Percentiles rank a stretch among this genome's conserved stretches.
Conservation (phyloP, 2,113 vertebrate species). For the Ameiurus melas region DNA sequence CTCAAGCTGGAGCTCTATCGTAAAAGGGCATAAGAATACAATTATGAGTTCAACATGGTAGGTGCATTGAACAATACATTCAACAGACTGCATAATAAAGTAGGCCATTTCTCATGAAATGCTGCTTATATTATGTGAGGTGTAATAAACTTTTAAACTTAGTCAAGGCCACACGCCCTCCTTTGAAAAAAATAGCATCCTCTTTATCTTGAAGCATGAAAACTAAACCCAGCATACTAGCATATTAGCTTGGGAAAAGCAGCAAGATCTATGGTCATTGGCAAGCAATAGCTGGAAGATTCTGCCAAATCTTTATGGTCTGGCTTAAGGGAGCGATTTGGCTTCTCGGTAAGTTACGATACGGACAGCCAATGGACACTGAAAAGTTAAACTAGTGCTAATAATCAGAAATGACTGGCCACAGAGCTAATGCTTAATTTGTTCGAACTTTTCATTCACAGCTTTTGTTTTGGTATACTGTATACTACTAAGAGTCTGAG, state of each 20-base stretch:
- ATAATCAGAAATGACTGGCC: too few relatives aligned
- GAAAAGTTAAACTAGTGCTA: too few relatives aligned
- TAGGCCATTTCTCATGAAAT: neutral
- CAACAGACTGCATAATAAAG: neutral
- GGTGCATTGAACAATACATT: neutral
- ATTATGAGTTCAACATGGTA: neutral
- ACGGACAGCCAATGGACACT: too few relatives aligned
- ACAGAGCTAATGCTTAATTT: too few relatives aligned
- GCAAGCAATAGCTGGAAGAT: too few relatives aligned
- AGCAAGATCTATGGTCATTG: too few relatives aligned
- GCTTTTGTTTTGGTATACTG: too few relatives aligned
- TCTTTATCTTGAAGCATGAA: neutral
- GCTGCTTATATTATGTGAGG: neutral
- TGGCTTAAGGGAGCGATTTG: too few relatives aligned
- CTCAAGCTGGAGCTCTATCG: constrained; percentile 35
- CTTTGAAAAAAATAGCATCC: neutral
- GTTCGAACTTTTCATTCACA: too few relatives aligned
- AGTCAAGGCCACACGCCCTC: neutral
- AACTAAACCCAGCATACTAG: neutral
- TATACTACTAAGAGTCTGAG: too few relatives aligned
- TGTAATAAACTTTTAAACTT: neutral
- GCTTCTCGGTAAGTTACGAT: too few relatives aligned
- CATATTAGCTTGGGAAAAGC: neutral
- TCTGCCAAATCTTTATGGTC: too few relatives aligned
- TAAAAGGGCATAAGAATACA: neutral